These are phyloP conservation scores for Scotopteryx bipunctaria DNA, from an alignment of 2,888 invertebrate genomes.

Conservation along the genomic window DNA sequence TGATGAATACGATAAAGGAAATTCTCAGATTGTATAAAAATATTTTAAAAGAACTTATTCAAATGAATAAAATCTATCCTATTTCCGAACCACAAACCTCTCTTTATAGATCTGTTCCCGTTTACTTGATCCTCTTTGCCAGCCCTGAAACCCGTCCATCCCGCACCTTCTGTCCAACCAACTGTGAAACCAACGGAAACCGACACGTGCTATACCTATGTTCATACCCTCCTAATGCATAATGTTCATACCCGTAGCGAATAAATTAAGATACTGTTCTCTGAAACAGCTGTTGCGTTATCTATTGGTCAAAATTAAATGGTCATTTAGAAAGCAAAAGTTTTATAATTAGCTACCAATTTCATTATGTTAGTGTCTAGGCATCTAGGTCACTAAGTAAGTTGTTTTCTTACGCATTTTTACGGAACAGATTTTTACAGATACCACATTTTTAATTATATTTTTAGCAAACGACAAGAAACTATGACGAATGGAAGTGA, in stretches of 20 bases:
- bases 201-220: slow-evolving; percentile 34
- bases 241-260: slow-evolving; percentile 24
- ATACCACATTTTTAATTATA: too few species aligned
- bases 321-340: slow-evolving; percentile 10
- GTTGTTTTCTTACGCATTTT: too few species aligned
- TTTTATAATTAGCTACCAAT: slow-evolving; percentile 5
- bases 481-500: too few species aligned
- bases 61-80: too few species aligned
- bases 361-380: background rate
- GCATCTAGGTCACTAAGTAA: too few species aligned
- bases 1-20: too few species aligned
- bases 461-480: too few species aligned
- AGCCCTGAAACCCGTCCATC: slow-evolving; percentile 27
- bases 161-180: slow-evolving; percentile 44
- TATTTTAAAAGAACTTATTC: too few species aligned
- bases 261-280: slow-evolving; percentile 26
- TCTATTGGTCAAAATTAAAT: slow-evolving; percentile 17
- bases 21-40: too few species aligned
- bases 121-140: slow-evolving; percentile 20
- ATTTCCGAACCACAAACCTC: too few species aligned
- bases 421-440: too few species aligned
- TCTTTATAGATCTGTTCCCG: background rate
- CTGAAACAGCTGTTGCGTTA: slow-evolving; percentile 27
- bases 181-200: slow-evolving; percentile 51
- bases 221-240: slow-evolving; percentile 18